Evolutionary conservation across 2,113 vertebrate species (phyloP), one percentile per base, ranked within the genome.

Genomic region (Oryzias celebensis): DNA sequence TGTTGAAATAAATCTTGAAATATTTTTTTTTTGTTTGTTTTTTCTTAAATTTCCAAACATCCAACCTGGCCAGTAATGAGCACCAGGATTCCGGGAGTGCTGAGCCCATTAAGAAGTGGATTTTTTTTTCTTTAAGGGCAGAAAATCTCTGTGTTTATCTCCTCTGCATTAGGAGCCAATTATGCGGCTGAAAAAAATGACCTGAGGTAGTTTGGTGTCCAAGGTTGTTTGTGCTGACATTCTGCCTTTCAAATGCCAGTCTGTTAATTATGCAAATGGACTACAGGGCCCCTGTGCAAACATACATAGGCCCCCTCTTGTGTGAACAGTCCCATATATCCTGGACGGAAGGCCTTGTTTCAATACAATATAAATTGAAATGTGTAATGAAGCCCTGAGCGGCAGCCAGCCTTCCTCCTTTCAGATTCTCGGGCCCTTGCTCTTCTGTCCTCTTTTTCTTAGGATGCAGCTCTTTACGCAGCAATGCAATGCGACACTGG

Each of bases 261-360:
- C 80, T 81, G 69, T 88, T 90, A 87, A 86, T 90, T 88, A 89
- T 87, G 87, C 85, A 88, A 84, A 89, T 81, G 64, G 67, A 8
- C 59, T 63, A 70, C 64, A 43, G 56, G 78, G 63, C 72, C 68
- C 65, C 52, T 63, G 68, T 82, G 75, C 72, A 73, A 83, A 81
- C 68, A 71, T 64, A 78, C 53, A 3, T 45, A 44, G 58, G 24
- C 54, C 65, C 36, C 64, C 43, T 77, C 65, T 73, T 75, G 66
- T 82, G 71, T 52, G 58, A 69, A 64, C 56, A 24, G 24, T 58
- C 14, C 62, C 65, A 65, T 78, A 67, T 65, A 72, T 71, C 31
- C 48, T 58, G 52, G 5, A 14, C 65, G 68, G 31, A 47, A n/a
- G 67, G 55, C 13, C 61, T 62, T 64, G 63, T 86, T 72, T 80